Evolutionary conservation across 2,113 vertebrate genomes (phyloP).

Genomic region (Cephalopterus ornatus): DNA sequence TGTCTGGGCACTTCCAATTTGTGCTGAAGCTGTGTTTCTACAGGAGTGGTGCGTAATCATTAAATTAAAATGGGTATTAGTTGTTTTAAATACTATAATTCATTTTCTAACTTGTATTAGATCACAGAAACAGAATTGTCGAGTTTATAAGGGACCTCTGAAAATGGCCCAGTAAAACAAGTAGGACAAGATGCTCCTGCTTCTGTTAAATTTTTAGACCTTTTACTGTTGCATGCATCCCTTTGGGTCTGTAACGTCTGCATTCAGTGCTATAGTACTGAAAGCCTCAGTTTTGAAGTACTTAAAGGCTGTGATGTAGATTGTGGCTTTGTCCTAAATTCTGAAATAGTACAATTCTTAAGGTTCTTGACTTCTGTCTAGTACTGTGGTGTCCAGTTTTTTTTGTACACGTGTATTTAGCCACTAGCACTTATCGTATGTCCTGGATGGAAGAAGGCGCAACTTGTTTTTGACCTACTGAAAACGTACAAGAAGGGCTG

Average conservation of each 20-base stretch:
- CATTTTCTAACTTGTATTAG: not conserved
- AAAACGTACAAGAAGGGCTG: constrained; percentile 40
- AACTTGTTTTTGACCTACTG: constrained; percentile 79
- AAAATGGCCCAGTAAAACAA: not conserved
- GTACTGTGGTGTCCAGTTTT: not conserved
- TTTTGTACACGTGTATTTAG: constrained; percentile 63
- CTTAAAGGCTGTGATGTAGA: not conserved
- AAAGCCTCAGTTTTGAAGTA: not conserved
- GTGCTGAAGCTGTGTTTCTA: not conserved
- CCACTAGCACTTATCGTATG: constrained; percentile 87
- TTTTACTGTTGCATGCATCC: not conserved
- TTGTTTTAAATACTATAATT: not conserved
- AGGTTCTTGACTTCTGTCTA: not conserved
- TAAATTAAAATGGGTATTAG: not conserved
- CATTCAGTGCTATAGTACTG: not conserved
- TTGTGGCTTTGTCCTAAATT: not conserved
- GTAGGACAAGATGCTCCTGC: not conserved
- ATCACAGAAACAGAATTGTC: not conserved
- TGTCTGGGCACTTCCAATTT: not conserved
- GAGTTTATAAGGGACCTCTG: not conserved
- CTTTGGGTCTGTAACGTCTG: not conserved
- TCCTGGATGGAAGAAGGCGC: constrained; percentile 87
- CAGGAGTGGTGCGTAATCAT: not conserved
- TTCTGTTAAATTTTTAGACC: not conserved
- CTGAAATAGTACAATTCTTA: not conserved